Conservation (phyloP, 2,888 invertebrate genomes). For the Creontiades dilutus region DNA sequence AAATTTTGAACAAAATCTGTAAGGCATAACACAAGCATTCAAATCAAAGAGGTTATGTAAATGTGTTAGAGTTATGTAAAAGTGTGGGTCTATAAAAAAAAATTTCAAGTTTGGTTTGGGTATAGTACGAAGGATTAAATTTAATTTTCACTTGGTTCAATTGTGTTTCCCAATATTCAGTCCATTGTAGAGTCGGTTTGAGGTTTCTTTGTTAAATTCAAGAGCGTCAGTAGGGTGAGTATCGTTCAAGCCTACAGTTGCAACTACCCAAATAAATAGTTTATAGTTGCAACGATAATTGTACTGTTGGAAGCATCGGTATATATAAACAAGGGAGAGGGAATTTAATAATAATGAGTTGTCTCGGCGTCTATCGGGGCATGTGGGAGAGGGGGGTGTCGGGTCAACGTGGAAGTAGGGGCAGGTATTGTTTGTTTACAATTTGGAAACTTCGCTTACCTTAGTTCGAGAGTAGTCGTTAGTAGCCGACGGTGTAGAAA, state of each 20-base stretch:
- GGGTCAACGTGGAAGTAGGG: not conserved
- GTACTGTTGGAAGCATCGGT: not conserved
- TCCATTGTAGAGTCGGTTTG: not conserved
- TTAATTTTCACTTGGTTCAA: too few species aligned
- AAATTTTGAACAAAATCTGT: too few species aligned
- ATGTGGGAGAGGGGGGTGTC: not conserved
- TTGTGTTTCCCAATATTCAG: too few species aligned
- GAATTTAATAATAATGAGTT: not conserved
- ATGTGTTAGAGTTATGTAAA: too few species aligned
- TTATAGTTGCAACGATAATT: constrained; percentile 61
- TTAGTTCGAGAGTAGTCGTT: constrained; percentile 62
- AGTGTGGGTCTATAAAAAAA: too few species aligned
- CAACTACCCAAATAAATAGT: constrained; percentile 58
- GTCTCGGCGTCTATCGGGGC: not conserved
- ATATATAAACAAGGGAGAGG: not conserved
- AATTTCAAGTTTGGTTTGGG: too few species aligned
- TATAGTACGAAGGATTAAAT: too few species aligned
- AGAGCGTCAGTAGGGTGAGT: not conserved
- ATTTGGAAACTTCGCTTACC: constrained; percentile 46
- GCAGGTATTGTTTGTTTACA: constrained; percentile 49
- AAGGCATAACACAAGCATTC: too few species aligned
- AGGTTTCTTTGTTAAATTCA: not conserved
- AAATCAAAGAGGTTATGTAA: too few species aligned
- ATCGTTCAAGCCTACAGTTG: constrained; percentile 3
- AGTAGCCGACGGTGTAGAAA: constrained; percentile 72